Evolutionary conservation across 2,113 vertebrate genomes (phyloP), one percentile per base, ranked within the genome.

Genomic region (Malurus elegans): DNA sequence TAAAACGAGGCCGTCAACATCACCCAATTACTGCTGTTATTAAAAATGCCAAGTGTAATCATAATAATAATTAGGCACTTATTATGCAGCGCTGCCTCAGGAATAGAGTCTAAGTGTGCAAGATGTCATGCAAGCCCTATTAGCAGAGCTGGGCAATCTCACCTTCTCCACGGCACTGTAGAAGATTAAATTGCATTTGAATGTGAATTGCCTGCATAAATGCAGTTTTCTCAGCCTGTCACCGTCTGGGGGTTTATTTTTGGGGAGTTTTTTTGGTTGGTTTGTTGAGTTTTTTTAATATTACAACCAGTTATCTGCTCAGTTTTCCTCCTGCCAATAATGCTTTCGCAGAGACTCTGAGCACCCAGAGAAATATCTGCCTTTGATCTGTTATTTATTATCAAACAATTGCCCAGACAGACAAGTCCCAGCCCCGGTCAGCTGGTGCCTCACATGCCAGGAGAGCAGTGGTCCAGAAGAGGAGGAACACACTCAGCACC

Each of bases 21-120:
- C 95, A 71, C 90, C 79, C 96, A 94, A 93, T 96, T 96, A 96
- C 87, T 74, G 85, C 92, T 93, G 95, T 91, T 96, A 97, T 96
- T 96, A 97, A 97, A 96, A 96, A 96, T 56, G 90, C 90, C 93
- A 80, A 95, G 79, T 93, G 94, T 97, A 96, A 96, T 96, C 96
- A 95, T 95, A 95, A 93, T 96, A 95, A 96, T 96, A 96, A 96
- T 97, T 96, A 97, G 85, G 20, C 70, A 53, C 65, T 88, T 92
- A 95, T 90, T 95, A 96, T 88, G 81, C 81, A 83, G 95, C 0
- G 5, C 90, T 96, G 93, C 96, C 93, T 95, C 60, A 97, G 94
- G 92, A 96, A 71, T 62, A 96, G 83, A 34, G 58, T 88, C 79
- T 25, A 56, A 75, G 71, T 90, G 67, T 90, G 85, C 90, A 91